Percentiles rank a stretch among this genome's conserved stretches.
Conservation (phyloP, 2,113 vertebrate species). For the Theristicus caerulescens region DNA sequence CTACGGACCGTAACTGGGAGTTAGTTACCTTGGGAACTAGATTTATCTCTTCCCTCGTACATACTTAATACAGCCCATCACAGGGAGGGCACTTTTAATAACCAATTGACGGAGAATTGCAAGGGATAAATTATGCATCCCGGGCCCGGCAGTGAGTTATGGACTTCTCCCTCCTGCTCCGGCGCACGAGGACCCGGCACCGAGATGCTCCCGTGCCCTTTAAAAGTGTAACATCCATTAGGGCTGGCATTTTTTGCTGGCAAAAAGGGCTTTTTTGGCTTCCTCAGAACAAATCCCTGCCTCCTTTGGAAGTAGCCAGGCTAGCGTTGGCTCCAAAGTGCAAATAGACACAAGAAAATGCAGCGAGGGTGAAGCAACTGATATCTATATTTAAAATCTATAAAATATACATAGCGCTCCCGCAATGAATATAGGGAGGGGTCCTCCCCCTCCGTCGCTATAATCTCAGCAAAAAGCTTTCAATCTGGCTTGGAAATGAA, state of each 20-base stretch:
- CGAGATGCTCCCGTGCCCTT: neutral
- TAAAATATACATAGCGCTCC: neutral
- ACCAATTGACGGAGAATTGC: conserved; percentile 79
- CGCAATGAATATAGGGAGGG: neutral
- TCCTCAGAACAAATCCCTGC: neutral
- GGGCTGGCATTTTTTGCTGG: neutral
- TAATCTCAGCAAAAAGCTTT: neutral
- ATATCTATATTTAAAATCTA: neutral
- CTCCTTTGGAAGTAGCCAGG: neutral
- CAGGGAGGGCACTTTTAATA: conserved; percentile 78
- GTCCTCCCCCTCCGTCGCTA: too few relatives aligned
- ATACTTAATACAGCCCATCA: conserved; percentile 65
- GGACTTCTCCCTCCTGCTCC: conserved; percentile 36
- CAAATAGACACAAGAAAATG: neutral
- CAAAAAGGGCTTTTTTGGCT: neutral
- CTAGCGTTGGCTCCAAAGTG: neutral
- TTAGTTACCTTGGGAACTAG: conserved; percentile 76
- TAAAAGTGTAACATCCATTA: neutral
- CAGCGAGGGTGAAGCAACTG: neutral
- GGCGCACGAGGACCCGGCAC: neutral
- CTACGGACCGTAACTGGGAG: neutral
- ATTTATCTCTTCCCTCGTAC: conserved; percentile 67
- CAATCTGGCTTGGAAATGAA: neutral
- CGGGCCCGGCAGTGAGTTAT: conserved; percentile 64
- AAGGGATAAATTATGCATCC: conserved; percentile 78